phyloP scores from a whole-genome alignment of 1,140 invertebrate genomes.

The Drosophila equinoxialis region DNA sequence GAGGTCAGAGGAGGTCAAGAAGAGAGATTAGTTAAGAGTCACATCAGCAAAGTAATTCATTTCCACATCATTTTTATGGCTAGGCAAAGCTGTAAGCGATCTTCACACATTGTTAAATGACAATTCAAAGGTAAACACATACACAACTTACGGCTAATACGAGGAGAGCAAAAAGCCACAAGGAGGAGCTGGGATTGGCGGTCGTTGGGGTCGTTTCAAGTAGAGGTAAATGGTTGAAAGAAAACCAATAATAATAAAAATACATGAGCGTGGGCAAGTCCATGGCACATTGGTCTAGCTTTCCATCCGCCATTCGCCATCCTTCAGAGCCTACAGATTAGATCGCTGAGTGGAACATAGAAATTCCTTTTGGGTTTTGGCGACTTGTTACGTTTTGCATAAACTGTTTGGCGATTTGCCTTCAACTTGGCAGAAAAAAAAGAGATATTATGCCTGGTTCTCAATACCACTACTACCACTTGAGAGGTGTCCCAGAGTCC shows the following conservation, averaged over 20 bases:
- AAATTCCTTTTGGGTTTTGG: constrained; percentile 51
- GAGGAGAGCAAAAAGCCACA: constrained; percentile 66
- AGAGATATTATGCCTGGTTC: constrained; percentile 38
- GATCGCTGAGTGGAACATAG: constrained; percentile 67
- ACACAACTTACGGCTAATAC: too few species aligned
- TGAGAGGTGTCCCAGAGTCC: constrained; percentile 10
- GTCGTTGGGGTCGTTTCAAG: neutral
- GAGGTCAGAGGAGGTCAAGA: neutral
- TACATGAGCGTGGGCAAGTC: constrained; percentile 69
- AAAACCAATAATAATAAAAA: constrained; percentile 78
- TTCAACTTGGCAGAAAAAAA: constrained; percentile 18
- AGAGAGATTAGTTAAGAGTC: constrained; percentile 36
- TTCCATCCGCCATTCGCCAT: constrained; percentile 36
- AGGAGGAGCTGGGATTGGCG: neutral
- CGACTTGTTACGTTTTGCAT: constrained; percentile 69
- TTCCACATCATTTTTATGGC: constrained; percentile 40
- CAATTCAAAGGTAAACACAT: constrained; percentile 63
- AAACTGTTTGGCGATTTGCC: constrained; percentile 56
- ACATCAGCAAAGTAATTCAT: constrained; percentile 75
- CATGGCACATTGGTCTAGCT: constrained; percentile 2
- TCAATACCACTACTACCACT: constrained; percentile 6
- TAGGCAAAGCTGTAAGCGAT: constrained; percentile 36
- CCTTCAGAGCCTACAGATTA: constrained; percentile 62
- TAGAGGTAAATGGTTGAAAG: constrained; percentile 58
- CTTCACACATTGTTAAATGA: constrained; percentile 70